phyloP scores from a whole-genome alignment of 2,797 vertebrate species.

The Pelodytes ibericus region DNA sequence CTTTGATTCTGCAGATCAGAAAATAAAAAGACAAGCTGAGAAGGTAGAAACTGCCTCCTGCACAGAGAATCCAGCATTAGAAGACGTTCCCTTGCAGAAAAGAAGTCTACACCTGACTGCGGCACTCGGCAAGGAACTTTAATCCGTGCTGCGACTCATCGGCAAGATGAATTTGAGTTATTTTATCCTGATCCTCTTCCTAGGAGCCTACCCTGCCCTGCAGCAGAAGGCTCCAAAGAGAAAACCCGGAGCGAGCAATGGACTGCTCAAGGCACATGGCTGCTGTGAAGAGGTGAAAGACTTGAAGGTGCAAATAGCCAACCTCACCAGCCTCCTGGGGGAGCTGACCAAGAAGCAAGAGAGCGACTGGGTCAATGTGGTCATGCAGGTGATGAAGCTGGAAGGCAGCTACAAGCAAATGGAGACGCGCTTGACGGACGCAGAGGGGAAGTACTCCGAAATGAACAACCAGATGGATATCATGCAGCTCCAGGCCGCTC shows the following conservation, averaged over 20 bases:
- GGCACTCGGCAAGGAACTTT: background rate
- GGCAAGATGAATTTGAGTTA: constrained; percentile 54
- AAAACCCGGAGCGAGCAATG: constrained; percentile 37
- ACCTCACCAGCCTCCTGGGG: constrained; percentile 85
- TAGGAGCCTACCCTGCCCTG: constrained; percentile 60
- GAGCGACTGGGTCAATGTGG: constrained; percentile 79
- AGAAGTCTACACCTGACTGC: background rate
- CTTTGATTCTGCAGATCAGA: constrained; percentile 11
- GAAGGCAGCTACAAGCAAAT: constrained; percentile 84
- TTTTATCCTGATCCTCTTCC: constrained; percentile 59
- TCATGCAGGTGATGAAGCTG: constrained; percentile 92
- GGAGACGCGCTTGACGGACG: constrained; percentile 84
- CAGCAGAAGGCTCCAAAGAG: constrained; percentile 71
- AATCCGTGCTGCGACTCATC: constrained; percentile 57
- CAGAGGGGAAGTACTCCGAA: constrained; percentile 93
- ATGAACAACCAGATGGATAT: constrained; percentile 94
- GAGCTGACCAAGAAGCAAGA: constrained; percentile 90
- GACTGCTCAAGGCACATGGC: constrained; percentile 56
- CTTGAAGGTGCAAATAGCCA: constrained; percentile 89
- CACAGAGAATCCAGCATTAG: background rate
- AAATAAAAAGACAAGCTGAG: background rate
- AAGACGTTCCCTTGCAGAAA: background rate
- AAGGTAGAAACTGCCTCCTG: background rate
- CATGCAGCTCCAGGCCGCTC: constrained; percentile 92
- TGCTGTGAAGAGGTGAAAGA: constrained; percentile 89